Percentiles rank a stretch among this genome's conserved stretches.
These are phyloP conservation scores for Mnemiopsis leidyi DNA, from an alignment of 37 sponge, comb jelly and placozoan species.

Conservation along the genomic window DNA sequence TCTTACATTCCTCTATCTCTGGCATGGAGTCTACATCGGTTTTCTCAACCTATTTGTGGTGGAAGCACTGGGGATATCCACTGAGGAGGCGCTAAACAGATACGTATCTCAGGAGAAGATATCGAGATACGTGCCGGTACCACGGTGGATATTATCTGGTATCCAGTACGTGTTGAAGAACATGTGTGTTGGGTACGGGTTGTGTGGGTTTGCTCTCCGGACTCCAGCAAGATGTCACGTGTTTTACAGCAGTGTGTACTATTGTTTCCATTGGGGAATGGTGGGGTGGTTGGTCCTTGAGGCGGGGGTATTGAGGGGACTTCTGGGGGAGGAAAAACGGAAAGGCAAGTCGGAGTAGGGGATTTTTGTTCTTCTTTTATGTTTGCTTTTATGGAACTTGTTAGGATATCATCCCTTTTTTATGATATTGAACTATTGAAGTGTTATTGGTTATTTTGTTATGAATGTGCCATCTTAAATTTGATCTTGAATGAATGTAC, in stretches of 20 bases:
- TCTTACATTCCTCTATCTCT: conserved; percentile 23
- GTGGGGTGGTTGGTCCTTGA: neutral
- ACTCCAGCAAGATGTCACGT: conserved; percentile 33
- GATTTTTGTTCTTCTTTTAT: neutral
- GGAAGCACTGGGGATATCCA: neutral
- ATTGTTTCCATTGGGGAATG: conserved; percentile 48
- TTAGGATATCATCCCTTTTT: neutral
- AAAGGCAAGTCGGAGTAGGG: neutral
- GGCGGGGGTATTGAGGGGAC: neutral
- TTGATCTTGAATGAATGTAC: too few relatives aligned
- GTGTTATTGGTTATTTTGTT: too few relatives aligned
- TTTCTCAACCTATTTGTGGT: conserved; percentile 40
- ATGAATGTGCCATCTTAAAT: too few relatives aligned
- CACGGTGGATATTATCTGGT: neutral
- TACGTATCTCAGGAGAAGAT: conserved; percentile 18
- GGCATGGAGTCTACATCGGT: conserved; percentile 58
- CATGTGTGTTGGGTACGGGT: conserved; percentile 62
- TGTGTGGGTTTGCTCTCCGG: conserved; percentile 48
- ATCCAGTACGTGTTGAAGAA: conserved; percentile 30
- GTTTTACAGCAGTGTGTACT: conserved; percentile 54
- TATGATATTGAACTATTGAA: too few relatives aligned
- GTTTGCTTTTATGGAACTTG: neutral
- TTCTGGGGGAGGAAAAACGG: neutral
- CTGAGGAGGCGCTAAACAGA: conserved; percentile 31
- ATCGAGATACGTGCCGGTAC: neutral